These are phyloP conservation scores for Melipona bicolor DNA, from an alignment of 2,888 invertebrate genomes.

Conservation along the genomic window DNA sequence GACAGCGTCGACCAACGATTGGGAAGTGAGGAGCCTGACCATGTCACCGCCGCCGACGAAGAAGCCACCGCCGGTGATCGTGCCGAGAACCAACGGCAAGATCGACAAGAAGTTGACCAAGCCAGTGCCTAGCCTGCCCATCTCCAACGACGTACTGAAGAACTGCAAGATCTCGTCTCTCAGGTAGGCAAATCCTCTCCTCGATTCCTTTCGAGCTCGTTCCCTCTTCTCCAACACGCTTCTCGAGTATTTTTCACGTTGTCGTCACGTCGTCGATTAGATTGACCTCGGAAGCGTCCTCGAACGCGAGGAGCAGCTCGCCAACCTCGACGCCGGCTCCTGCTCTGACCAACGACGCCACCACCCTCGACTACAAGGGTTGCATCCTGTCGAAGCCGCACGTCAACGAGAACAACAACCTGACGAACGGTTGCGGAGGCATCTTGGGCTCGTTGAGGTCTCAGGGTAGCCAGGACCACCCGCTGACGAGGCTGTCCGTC, in stretches of 20 bases:
- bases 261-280: conserved; percentile 46
- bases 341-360: conserved; percentile 30
- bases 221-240: too few relatives aligned
- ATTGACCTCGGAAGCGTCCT: conserved; percentile 76
- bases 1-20: conserved; percentile 70
- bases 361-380: conserved; percentile 59
- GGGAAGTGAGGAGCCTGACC: conserved; percentile 76
- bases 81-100: conserved; percentile 86
- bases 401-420: conserved; percentile 81
- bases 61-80: conserved; percentile 84
- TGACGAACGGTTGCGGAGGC: conserved; percentile 69
- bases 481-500: conserved; percentile 61
- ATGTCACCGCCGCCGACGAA: conserved; percentile 82
- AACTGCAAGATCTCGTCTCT: conserved; percentile 79
- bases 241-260: too few relatives aligned
- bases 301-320: conserved; percentile 68
- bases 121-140: conserved; percentile 85
- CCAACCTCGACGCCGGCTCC: conserved; percentile 50
- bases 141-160: conserved; percentile 77
- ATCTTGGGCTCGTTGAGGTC: conserved; percentile 76
- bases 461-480: conserved; percentile 65
- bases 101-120: conserved; percentile 86
- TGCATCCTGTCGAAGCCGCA: conserved; percentile 71
- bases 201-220: too few relatives aligned
- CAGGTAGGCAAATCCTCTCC: conserved; percentile 50